Evolutionary conservation across 2,113 vertebrate species (phyloP), one percentile per base, ranked within the genome.

Genomic region (Phylloscopus trochilus): DNA sequence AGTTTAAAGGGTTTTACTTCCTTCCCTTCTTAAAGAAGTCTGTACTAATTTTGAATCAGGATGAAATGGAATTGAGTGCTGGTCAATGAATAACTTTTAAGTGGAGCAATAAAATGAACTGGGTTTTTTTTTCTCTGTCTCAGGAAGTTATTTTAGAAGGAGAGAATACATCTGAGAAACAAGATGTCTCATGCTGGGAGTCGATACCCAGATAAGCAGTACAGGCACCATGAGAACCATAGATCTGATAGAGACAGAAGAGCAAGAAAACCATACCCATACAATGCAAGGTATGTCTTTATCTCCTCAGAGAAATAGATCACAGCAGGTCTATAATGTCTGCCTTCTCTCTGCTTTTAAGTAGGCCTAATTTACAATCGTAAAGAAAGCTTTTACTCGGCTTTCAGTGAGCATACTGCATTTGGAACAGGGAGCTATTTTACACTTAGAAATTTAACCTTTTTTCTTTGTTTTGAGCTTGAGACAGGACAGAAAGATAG

Each of bases 61-160:
- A 5, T 78, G 73, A 73, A 69, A 52, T 70, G 44, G 46, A 68
- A 64, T 13, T 27, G 35, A 74, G 22, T 43, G 33, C 62, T 90
- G n/a, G 86, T 93, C 84, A 94, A 93, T 96, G 75, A 96, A 23
- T 95, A 93, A 96, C 89, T 85, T 87, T 70, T 33, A 75, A 83
- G 52, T 41, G 53, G 76, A 92, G 46, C 72, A 90, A 33, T 97
- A 88, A 94, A 92, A 43, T 69, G 31, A 94, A 87, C 44, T 21
- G 9, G 18, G n/a, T n/a, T 86, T 90, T 90, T 79, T 11, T 88
- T 78, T 92, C 51, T 92, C 49, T 89, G 20, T 4, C 44, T 47
- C 89, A 89, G 87, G 78, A 93, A 91, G 82, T 62, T 75, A 16
- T 68, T 95, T 90, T 49, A 56, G 53, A 79, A 73, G 53, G 56